Percentiles rank a stretch among this genome's conserved stretches.
Conservation (phyloP, 1,140 invertebrate species). For the Galendromus occidentalis region DNA sequence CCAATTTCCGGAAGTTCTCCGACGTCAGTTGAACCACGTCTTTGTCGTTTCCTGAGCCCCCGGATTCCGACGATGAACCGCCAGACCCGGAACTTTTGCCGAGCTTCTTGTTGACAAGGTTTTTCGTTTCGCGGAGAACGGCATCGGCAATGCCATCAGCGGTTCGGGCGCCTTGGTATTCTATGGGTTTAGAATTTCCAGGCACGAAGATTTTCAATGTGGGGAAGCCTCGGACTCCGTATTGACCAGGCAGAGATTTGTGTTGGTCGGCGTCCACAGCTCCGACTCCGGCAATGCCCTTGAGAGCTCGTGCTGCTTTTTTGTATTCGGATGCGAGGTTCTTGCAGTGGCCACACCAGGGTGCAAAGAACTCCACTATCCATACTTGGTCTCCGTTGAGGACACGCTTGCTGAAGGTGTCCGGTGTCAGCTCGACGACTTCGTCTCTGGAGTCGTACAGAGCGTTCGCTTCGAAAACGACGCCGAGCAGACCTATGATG, state of each 20-base stretch:
- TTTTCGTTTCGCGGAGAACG: constrained; percentile 45
- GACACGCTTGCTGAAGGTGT: constrained; percentile 73
- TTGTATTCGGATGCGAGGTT: constrained; percentile 50
- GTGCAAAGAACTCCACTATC: constrained; percentile 85
- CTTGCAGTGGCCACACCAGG: constrained; percentile 49
- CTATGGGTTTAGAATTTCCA: constrained; percentile 64
- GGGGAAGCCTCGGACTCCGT: constrained; percentile 72
- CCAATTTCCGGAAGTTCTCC: constrained; percentile 73
- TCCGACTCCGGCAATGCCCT: constrained; percentile 81
- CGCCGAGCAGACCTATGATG: too few relatives aligned
- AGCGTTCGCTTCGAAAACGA: neutral
- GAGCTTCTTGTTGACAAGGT: constrained; percentile 44
- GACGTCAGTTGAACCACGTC: constrained; percentile 86
- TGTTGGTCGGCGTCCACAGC: constrained; percentile 79
- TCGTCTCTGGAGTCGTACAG: constrained; percentile 7
- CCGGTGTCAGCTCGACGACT: constrained; percentile 41
- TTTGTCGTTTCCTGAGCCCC: constrained; percentile 29
- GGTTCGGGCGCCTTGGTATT: constrained; percentile 65
- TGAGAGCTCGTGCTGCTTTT: constrained; percentile 45
- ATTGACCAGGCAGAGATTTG: constrained; percentile 54
- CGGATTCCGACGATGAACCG: constrained; percentile 17
- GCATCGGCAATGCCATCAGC: constrained; percentile 66
- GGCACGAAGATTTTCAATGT: constrained; percentile 84
- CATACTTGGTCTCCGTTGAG: constrained; percentile 62
- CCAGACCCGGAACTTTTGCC: constrained; percentile 30